Conservation (phyloP, 2,113 vertebrate genomes). For the Gymnogyps californianus region DNA sequence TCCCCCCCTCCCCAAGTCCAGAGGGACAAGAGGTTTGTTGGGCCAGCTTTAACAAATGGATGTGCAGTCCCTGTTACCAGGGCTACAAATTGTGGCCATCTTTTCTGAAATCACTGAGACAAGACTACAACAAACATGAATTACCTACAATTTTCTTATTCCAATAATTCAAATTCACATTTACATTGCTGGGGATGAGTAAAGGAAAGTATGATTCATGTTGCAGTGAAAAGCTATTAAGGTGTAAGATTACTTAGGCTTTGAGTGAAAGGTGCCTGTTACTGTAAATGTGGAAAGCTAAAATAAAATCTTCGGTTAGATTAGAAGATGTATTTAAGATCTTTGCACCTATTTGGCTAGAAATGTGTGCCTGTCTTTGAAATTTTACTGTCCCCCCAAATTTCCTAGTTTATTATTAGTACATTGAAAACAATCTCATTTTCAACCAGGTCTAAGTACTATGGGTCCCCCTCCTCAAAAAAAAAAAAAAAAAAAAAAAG, state of each 20-base stretch:
- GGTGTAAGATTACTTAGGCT: conserved; percentile 22
- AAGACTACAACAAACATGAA: conserved; percentile 63
- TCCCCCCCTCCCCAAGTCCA: too few species aligned
- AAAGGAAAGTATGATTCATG: conserved; percentile 35
- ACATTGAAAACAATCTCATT: not conserved
- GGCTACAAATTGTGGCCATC: conserved; percentile 59
- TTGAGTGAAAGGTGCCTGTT: conserved; percentile 54
- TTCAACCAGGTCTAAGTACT: not conserved
- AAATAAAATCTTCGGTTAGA: not conserved
- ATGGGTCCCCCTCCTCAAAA: rapidly evolving
- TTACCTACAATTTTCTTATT: conserved; percentile 70
- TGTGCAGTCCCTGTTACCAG: conserved; percentile 44
- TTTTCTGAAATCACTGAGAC: conserved; percentile 58
- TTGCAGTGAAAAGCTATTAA: conserved; percentile 22
- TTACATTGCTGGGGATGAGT: conserved; percentile 32
- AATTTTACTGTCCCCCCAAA: not conserved
- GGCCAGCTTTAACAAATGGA: conserved; percentile 14
- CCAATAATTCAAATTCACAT: conserved; percentile 53
- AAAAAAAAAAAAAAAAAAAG: not conserved
- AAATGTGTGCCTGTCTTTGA: not conserved
- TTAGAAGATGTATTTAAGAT: not conserved
- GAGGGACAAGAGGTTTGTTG: not conserved
- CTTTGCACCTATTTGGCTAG: not conserved
- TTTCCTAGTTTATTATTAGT: not conserved
- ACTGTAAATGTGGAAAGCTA: conserved; percentile 19